Conservation (phyloP, 2,113 vertebrate species). For the Acanthisitta chloris region DNA sequence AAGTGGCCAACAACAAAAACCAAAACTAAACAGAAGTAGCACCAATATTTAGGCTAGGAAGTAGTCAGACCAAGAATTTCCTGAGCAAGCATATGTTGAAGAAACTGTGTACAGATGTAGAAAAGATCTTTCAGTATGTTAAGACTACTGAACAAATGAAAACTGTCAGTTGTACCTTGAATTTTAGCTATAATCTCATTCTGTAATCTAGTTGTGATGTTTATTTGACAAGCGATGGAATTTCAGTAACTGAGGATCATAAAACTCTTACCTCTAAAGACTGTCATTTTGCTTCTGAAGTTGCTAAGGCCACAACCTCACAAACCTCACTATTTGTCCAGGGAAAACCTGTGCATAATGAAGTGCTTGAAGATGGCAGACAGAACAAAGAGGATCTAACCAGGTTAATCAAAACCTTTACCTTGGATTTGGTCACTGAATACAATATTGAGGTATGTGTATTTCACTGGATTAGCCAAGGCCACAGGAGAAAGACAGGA, state of each 20-base stretch:
- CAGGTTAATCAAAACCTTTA: constrained; percentile 72
- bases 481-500: not conserved
- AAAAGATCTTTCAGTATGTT: not conserved
- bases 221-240: not conserved
- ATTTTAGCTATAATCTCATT: not conserved
- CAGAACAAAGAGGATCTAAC: constrained; percentile 58
- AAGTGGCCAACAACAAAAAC: not conserved
- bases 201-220: not conserved
- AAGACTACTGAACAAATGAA: not conserved
- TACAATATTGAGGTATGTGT: constrained; percentile 75
- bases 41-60: not conserved
- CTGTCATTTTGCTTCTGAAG: not conserved
- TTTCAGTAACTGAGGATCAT: not conserved
- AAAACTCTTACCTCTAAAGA: not conserved
- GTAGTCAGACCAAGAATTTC: not conserved
- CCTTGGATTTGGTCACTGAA: constrained; percentile 78
- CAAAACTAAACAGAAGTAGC: not conserved
- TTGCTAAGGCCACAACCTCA: not conserved
- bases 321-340: not conserved
- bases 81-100: not conserved
- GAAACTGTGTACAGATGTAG: not conserved
- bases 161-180: not conserved
- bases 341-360: constrained; percentile 67
- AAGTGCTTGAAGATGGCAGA: constrained; percentile 65
- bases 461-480: not conserved